Percentiles rank a stretch among this genome's conserved stretches.
Conservation (phyloP, 2,888 invertebrate genomes). For the Boloria euphrosyne region DNA sequence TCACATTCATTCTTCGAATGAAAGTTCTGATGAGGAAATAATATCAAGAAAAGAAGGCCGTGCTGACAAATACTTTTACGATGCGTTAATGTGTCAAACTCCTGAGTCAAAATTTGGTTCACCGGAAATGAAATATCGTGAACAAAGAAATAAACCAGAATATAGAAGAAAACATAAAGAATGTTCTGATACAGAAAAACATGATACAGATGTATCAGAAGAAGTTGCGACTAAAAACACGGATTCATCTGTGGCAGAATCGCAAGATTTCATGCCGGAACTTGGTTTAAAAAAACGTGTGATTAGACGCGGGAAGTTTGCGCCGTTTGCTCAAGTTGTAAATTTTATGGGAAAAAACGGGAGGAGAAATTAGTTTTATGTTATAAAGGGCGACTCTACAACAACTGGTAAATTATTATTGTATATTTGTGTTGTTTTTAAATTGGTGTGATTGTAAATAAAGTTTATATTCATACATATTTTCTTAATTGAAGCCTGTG, state of each 20-base stretch:
- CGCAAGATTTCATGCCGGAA: slow-evolving; percentile 61
- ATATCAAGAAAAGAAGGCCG: slow-evolving; percentile 58
- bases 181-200: slow-evolving; percentile 60
- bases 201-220: slow-evolving; percentile 64
- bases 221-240: slow-evolving; percentile 62
- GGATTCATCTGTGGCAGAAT: slow-evolving; percentile 63
- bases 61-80: slow-evolving; percentile 69
- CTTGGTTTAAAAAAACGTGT: slow-evolving; percentile 58
- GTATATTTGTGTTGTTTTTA: slow-evolving; percentile 22
- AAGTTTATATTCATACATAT: slow-evolving; percentile 1
- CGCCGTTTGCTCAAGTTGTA: slow-evolving; percentile 68
- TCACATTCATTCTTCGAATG: slow-evolving; percentile 58
- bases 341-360: slow-evolving; percentile 72
- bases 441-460: slow-evolving; percentile 2
- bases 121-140: slow-evolving; percentile 51
- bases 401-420: slow-evolving; percentile 43
- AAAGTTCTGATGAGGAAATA: slow-evolving; percentile 65
- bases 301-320: slow-evolving; percentile 61
- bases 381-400: slow-evolving; percentile 26
- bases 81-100: slow-evolving; percentile 68
- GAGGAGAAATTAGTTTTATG: slow-evolving; percentile 57
- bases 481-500: background rate
- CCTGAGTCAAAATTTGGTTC: slow-evolving; percentile 51
- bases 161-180: slow-evolving; percentile 57
- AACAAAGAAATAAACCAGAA: slow-evolving; percentile 51